Evolutionary conservation across 2,113 vertebrate genomes (phyloP).

Genomic region (Benitochromis conjunctus): DNA sequence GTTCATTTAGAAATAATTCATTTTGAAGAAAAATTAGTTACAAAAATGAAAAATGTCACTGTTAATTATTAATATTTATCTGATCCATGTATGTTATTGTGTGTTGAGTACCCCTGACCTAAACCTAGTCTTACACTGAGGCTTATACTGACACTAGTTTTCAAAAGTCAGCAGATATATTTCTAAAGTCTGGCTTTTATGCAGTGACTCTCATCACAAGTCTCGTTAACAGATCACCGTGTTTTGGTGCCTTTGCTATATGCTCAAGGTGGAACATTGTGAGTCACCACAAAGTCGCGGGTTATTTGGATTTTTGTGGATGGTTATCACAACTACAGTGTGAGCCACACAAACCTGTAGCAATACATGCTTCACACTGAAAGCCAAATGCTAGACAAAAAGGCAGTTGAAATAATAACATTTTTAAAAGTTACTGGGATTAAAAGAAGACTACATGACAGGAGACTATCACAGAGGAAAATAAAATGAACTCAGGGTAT

Average conservation of each 20-base stretch:
- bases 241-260: not conserved
- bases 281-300: not conserved
- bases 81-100: not conserved
- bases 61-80: not conserved
- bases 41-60: not conserved
- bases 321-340: not conserved
- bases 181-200: not conserved
- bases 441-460: not conserved
- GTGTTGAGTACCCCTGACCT: not conserved
- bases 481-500: rapidly evolving
- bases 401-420: not conserved
- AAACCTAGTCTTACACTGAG: not conserved
- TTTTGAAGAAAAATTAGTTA: not conserved
- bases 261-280: not conserved
- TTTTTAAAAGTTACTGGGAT: not conserved
- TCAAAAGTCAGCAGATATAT: not conserved
- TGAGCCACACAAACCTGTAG: not conserved
- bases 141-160: not conserved
- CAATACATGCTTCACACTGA: not conserved
- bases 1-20: not conserved
- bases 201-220: not conserved
- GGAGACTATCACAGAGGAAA: not conserved
- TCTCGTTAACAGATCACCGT: not conserved
- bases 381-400: not conserved
- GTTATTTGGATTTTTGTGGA: not conserved